Evolutionary conservation across 2,113 vertebrate species (phyloP), one percentile per base, ranked within the genome.

Genomic region (Myiozetetes cayanensis): DNA sequence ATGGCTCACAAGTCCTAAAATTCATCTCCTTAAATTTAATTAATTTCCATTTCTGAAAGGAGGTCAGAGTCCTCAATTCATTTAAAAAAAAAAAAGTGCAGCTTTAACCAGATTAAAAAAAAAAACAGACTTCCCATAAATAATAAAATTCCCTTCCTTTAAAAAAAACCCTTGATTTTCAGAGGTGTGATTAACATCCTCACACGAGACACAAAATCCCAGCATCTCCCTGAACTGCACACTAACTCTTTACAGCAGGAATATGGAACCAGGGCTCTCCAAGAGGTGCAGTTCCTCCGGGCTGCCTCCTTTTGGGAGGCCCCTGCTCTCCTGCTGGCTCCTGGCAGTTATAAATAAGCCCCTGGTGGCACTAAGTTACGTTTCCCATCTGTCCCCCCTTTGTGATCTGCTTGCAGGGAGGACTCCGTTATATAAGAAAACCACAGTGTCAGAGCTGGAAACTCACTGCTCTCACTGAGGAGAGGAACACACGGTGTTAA

Each of bases 311-410:
- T 85, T 82, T 1, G 0, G 76, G 92, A 94, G 94, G 88, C 93
- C 91, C 68, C 82, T 71, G 85, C 85, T 88, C 90, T 90, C 79
- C 83, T 74, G 0, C 8, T 23, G 22, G 93, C 84, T 85, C 37
- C 95, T 68, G 72, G 11, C 87, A 90, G 94, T 95, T 96, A 97
- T 96, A 97, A 97, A 97, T 96, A 96, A 96, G 85, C 70, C 89
- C 77, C 88, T 73, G 70, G 19, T 33, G 12, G 93, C 93, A 91
- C 56, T 44, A 7, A 89, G 85, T 85, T 93, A 89, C 83, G 0
- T 91, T 95, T 81, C 35, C 96, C 96, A 97, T 95, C 96, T 96
- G 96, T 94, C 96, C 86, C 70, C 75, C 93, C 86, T 90, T 88
- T 71, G 85, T 83, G 85, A 92, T 90, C 87, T 11, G 31, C 92